Percentiles rank a stretch among this genome's conserved stretches.
phyloP scores from a whole-genome alignment of 2,888 invertebrate species.

The Drosophila siamana region DNA sequence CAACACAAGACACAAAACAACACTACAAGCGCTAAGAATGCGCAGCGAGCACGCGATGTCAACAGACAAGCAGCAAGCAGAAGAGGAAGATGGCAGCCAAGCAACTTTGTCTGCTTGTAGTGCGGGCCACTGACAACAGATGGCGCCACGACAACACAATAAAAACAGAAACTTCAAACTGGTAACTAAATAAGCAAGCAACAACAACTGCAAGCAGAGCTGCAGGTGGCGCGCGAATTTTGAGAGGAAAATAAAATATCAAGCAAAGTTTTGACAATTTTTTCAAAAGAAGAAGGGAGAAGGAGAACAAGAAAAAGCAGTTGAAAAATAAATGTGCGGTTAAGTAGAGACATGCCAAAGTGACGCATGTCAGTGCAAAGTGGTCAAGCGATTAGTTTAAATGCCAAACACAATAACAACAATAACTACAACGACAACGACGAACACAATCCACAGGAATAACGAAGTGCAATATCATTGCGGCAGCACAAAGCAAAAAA shows the following conservation, averaged over 20 bases:
- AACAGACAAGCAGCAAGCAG: slow-evolving; percentile 17
- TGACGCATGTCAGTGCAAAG: slow-evolving; percentile 57
- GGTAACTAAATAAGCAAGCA: not conserved
- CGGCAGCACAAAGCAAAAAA: slow-evolving; percentile 36
- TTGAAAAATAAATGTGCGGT: not conserved
- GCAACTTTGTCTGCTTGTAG: not conserved
- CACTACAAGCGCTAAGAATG: slow-evolving; percentile 40
- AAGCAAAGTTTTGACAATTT: slow-evolving; percentile 47
- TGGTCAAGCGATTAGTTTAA: slow-evolving; percentile 65
- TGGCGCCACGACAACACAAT: slow-evolving; percentile 50
- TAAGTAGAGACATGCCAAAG: slow-evolving; percentile 51
- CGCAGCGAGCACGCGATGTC: slow-evolving; percentile 53
- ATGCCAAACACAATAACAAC: slow-evolving; percentile 49
- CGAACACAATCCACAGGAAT: slow-evolving; percentile 16
- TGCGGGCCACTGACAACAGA: slow-evolving; percentile 51
- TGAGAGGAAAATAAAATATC: slow-evolving; percentile 45
- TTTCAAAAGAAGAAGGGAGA: not conserved
- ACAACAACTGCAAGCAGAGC: slow-evolving; percentile 3
- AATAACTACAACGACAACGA: slow-evolving; percentile 26
- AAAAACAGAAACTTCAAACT: slow-evolving; percentile 19
- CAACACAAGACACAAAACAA: slow-evolving; percentile 27
- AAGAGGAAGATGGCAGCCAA: slow-evolving; percentile 4
- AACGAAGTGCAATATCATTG: slow-evolving; percentile 44
- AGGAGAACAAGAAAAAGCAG: not conserved
- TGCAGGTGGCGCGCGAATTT: slow-evolving; percentile 38